These are phyloP conservation scores for Azemiops feae DNA, from an alignment of 2,113 vertebrate genomes.

Conservation along the genomic window DNA sequence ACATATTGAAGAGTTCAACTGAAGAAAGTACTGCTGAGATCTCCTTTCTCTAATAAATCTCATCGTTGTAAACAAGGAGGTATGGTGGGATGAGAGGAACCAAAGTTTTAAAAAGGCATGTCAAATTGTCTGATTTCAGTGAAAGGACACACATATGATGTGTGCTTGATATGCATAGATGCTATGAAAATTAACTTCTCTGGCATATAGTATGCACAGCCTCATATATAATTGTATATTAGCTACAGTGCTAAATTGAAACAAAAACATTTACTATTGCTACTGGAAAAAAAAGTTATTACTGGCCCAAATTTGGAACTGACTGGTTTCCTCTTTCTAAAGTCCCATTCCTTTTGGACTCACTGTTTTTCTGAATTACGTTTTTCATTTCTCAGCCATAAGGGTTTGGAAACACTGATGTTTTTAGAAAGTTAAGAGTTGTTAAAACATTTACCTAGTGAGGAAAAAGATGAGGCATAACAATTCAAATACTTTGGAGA, in stretches of 20 bases:
- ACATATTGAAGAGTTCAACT: background rate
- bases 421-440: background rate
- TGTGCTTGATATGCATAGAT: constrained; percentile 49
- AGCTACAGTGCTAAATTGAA: background rate
- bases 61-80: rapidly evolving
- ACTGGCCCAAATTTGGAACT: rapidly evolving
- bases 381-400: background rate
- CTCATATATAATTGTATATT: constrained; percentile 20
- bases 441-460: constrained; percentile 3
- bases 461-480: rapidly evolving
- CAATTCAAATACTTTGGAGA: constrained; percentile 38
- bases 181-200: background rate
- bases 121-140: background rate
- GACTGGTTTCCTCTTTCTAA: background rate
- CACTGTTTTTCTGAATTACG: rapidly evolving
- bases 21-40: background rate
- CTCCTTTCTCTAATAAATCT: background rate
- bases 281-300: constrained; percentile 26
- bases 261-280: constrained; percentile 38
- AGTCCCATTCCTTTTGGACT: background rate
- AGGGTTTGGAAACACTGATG: constrained; percentile 1
- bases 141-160: background rate
- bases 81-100: background rate
- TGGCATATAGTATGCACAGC: background rate
- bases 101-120: background rate